These are phyloP conservation scores for Lithobates sylvaticus DNA, from an alignment of 2,797 vertebrate species.

Conservation along the genomic window DNA sequence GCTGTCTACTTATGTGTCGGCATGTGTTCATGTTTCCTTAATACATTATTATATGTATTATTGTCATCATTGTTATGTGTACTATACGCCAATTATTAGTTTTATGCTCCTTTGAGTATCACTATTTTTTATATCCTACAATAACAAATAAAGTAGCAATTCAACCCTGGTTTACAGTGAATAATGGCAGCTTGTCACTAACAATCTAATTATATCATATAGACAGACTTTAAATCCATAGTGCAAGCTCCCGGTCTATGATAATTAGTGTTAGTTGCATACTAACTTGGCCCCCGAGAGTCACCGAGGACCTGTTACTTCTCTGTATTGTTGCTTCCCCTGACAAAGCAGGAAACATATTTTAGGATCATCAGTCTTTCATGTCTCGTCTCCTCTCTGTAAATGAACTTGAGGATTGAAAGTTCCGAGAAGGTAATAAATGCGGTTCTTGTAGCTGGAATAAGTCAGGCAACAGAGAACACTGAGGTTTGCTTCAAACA, in stretches of 20 bases:
- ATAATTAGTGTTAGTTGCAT: conserved; percentile 72
- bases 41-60: too few species aligned
- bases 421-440: conserved; percentile 2
- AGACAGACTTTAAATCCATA: conserved; percentile 68
- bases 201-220: conserved; percentile 72
- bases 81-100: too few species aligned
- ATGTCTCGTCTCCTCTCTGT: conserved; percentile 51
- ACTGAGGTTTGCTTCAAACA: background rate
- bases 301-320: conserved; percentile 70
- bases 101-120: background rate
- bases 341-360: conserved; percentile 52
- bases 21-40: too few species aligned
- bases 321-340: conserved; percentile 70
- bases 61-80: too few species aligned
- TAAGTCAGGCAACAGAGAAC: background rate
- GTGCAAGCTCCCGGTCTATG: conserved; percentile 69
- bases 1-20: too few species aligned
- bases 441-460: background rate
- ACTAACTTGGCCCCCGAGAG: conserved; percentile 67
- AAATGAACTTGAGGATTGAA: conserved; percentile 59
- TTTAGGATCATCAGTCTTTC: conserved; percentile 63
- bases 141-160: conserved; percentile 65
- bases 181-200: conserved; percentile 71
- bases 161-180: conserved; percentile 67
- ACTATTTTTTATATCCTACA: conserved; percentile 66